Conservation (phyloP, 1,140 invertebrate species). For the Seison nebaliae region DNA sequence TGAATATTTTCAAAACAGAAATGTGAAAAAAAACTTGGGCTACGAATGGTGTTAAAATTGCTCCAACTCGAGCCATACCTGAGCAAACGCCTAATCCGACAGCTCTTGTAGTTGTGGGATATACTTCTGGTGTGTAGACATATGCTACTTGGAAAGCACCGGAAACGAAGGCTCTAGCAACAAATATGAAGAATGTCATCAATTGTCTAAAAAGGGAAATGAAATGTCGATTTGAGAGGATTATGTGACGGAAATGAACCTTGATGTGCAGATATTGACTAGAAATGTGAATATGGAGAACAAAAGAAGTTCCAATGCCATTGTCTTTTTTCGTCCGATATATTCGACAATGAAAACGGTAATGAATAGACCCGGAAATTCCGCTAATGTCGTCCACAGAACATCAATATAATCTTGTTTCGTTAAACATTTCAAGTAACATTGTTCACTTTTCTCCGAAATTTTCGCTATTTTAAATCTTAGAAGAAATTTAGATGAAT, state of each 20-base stretch:
- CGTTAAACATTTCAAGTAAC: slow-evolving; percentile 43
- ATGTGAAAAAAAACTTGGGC: slow-evolving; percentile 53
- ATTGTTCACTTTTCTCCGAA: slow-evolving; percentile 18
- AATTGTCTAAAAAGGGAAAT: not conserved
- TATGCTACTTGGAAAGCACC: slow-evolving; percentile 77
- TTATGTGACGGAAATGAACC: slow-evolving; percentile 32
- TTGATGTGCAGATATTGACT: slow-evolving; percentile 44
- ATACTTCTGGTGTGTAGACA: slow-evolving; percentile 77
- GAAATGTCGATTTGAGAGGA: not conserved
- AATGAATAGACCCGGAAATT: slow-evolving; percentile 73
- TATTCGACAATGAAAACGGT: slow-evolving; percentile 68
- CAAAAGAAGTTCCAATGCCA: slow-evolving; percentile 65
- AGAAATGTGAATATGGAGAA: slow-evolving; percentile 54
- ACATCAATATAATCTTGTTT: slow-evolving; percentile 68
- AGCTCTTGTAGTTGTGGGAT: slow-evolving; percentile 57
- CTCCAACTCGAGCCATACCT: slow-evolving; percentile 60
- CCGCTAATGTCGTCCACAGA: slow-evolving; percentile 69
- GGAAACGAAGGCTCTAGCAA: slow-evolving; percentile 59
- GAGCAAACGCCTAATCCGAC: slow-evolving; percentile 63
- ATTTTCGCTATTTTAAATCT: slow-evolving; percentile 14
- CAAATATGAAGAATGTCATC: slow-evolving; percentile 6
- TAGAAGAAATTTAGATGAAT: not conserved
- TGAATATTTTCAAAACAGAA: not conserved
- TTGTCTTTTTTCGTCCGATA: slow-evolving; percentile 64
- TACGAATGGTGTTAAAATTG: slow-evolving; percentile 68